Evolutionary conservation across 2,113 vertebrate species (phyloP), one percentile per base, ranked within the genome.

Genomic region (Sceloporus undulatus): DNA sequence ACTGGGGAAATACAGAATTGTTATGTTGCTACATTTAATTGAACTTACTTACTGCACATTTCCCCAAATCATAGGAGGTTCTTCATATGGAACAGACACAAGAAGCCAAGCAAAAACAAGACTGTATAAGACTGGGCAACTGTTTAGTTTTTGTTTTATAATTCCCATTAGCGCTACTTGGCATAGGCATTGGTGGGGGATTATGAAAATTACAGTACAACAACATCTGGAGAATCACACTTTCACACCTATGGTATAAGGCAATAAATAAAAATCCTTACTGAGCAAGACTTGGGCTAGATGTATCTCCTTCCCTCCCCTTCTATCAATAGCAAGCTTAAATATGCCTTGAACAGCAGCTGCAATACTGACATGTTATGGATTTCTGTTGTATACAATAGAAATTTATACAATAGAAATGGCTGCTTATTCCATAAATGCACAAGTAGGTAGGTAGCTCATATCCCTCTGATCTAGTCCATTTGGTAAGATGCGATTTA

Each of bases 301-400:
- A 38, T 42, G 14, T 80, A 23, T 81, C 23, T 73, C 65, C 34
- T 87, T 48, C 23, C 48, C 23, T 73, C 54, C 38, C 10, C 4
- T 40, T 75, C 78, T n/a, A 80, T 75, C 83, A 81, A 29, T 81
- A 66, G 9, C 5, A 21, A 79, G 59, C 65, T 62, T 74, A 85
- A 85, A 62, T 42, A 19, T 79, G 29, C 59, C 82, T 19, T 65
- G 66, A 78, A 73, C 19, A 89, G 76, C 54, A 14, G 29, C 42
- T 59, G 11, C 56, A 80, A 34, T 48, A 73, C 56, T 80, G 76
- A 79, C 56, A 65, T 74, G 27, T 74, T 85, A 85, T 89, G 70
- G 87, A 85, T 89, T 89, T 89, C 79, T 89, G 66, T 38, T 80
- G 66, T 27, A 85, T 85, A 74, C 77, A 34, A 11, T 79, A 74